A percentile compares a stretch with the other conserved stretches of the same genome.
phyloP scores from a whole-genome alignment of 2,113 vertebrate genomes.

The Rana temporaria region DNA sequence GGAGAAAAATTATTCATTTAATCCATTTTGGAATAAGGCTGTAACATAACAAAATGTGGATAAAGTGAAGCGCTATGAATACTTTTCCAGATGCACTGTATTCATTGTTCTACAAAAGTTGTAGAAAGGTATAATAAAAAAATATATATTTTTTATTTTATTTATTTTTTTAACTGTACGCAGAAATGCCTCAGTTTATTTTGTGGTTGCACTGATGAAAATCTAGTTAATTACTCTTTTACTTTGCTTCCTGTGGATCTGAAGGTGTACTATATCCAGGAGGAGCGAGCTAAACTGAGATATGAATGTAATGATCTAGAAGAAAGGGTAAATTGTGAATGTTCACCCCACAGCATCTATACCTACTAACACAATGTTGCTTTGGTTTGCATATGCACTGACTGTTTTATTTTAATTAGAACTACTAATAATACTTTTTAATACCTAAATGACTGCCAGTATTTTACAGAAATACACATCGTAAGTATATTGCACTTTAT shows the following conservation, averaged over 20 bases:
- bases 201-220: neutral
- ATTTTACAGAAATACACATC: neutral
- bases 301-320: constrained; percentile 87
- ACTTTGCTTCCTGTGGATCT: constrained; percentile 76
- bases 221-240: constrained; percentile 31
- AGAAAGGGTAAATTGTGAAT: constrained; percentile 83
- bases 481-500: neutral
- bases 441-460: too few relatives aligned
- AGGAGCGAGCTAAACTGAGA: constrained; percentile 85
- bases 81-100: too few relatives aligned
- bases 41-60: too few relatives aligned
- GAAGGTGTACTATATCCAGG: constrained; percentile 80
- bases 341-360: constrained; percentile 21
- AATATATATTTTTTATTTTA: too few relatives aligned
- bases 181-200: neutral
- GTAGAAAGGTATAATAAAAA: too few relatives aligned
- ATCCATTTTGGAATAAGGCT: too few relatives aligned
- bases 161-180: too few relatives aligned
- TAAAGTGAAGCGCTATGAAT: too few relatives aligned
- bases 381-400: constrained; percentile 34
- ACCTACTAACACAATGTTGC: constrained; percentile 35
- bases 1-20: too few relatives aligned
- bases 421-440: constrained; percentile 25
- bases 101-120: too few relatives aligned
- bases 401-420: neutral